Base-by-base conservation (phyloP, 2,113 vertebrate genomes). In the Globicephala melas region DNA sequence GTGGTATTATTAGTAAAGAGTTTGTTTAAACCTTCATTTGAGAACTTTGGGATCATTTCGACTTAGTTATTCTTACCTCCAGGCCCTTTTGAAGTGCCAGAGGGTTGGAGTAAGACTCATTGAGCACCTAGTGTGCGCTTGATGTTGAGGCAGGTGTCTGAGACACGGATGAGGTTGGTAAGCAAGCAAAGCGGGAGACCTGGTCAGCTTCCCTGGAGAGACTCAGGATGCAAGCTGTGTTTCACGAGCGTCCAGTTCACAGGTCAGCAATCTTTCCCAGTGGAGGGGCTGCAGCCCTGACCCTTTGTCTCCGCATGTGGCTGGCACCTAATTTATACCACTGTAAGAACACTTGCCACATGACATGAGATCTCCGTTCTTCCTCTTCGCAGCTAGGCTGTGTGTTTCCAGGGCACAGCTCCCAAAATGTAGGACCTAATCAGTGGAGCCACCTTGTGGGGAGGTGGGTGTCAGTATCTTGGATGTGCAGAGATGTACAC, bases 381-480 rank as follows among this genome's bases (percentile, higher is more conserved):
- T 88, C 91, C 91, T 93, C 95, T 97, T 94, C 60, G 38, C 55
- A 63, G 6, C 25, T 25, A 41, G 58, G 47, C 62, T 53, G 47
- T 21, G 0, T 67, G 65, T 77, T 96, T 95, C 36, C 47, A 74
- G 80, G 58, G 11, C 15, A 2, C 3, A 7, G 74, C 81, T 82
- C 44, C 62, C 38, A 23, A 81, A 62, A 58, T 26, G 14, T 53
- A 44, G 65, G 63, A 41, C 14, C 28, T 68, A 62, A n/a, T 18
- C 20, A 2, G 58, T 23, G 55, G 36, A 47, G 58, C 33, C 63
- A 25, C 23, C 28, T 76, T 12, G 3, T 71, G 31, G 63, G 58
- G n/a, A 60, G 21, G 13, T 38, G 25, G 50, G 25, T 53, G 26
- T 84, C 50, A 33, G 7, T 13, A 47, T 71, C 23, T 36, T 86